Percentiles rank a stretch among this genome's conserved stretches.
These are phyloP conservation scores for Hydrozoanthus tunicans DNA, from an alignment of 64 coral and sea anemone genomes.

Conservation along the genomic window DNA sequence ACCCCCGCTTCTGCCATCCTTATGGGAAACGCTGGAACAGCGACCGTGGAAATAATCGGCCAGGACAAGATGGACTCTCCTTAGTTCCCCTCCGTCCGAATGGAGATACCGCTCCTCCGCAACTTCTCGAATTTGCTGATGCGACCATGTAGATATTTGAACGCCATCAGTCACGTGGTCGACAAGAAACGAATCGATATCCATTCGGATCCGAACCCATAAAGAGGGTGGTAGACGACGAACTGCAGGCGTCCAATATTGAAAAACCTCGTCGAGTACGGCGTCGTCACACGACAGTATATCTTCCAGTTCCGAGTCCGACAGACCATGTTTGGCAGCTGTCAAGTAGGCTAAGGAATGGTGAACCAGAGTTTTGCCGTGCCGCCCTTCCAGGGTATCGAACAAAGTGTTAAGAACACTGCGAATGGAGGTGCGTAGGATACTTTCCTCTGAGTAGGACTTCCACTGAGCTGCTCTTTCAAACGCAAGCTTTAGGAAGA, in stretches of 20 bases:
- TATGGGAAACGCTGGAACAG: slow-evolving; percentile 68
- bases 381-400: slow-evolving; percentile 65
- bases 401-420: slow-evolving; percentile 70
- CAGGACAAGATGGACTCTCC: slow-evolving; percentile 62
- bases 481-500: slow-evolving; percentile 76
- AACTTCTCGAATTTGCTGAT: slow-evolving; percentile 80
- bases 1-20: slow-evolving; percentile 64
- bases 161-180: slow-evolving; percentile 69
- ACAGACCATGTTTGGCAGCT: slow-evolving; percentile 70
- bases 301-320: slow-evolving; percentile 87
- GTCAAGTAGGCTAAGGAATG: slow-evolving; percentile 72
- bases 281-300: slow-evolving; percentile 79
- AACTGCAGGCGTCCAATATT: slow-evolving; percentile 65
- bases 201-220: slow-evolving; percentile 65
- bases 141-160: slow-evolving; percentile 76
- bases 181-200: slow-evolving; percentile 74
- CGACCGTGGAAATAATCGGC: slow-evolving; percentile 83
- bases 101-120: slow-evolving; percentile 80
- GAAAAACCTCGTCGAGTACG: slow-evolving; percentile 74
- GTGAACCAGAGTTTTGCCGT: slow-evolving; percentile 67
- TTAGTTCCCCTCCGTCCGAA: slow-evolving; percentile 54
- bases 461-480: slow-evolving; percentile 76
- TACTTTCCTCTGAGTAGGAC: slow-evolving; percentile 67
- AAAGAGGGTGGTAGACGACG: slow-evolving; percentile 69
- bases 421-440: slow-evolving; percentile 49